Evolutionary conservation across 1,140 invertebrate genomes (phyloP), one percentile per base, ranked within the genome.

Genomic region (Bradysia coprophila): DNA sequence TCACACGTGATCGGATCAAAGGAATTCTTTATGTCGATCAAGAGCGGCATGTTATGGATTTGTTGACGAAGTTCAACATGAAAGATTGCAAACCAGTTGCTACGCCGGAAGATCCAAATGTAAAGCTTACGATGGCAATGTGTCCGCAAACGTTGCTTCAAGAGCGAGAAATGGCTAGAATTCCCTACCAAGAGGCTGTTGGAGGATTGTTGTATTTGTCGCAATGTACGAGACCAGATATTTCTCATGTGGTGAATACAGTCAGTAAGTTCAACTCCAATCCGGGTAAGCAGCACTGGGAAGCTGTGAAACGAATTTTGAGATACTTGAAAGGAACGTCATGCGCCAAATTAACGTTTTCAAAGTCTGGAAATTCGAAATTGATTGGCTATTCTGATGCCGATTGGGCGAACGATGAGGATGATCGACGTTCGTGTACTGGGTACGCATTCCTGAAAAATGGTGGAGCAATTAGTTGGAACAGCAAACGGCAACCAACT

Each of bases 1-100:
- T 62, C 32, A 42, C 38, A 8, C 44, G 47, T 41, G 43, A 47
- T 22, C 48, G 49, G 41, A 37, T 43, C 19, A 19, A 46, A 44
- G 50, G 62, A 15, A 43, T 40, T 24, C 38, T 64, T 38, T n/a
- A n/a, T n/a, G n/a, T n/a, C n/a, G 47, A 51, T 48, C 59, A 61
- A 43, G 48, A 47, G 38, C 24, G 47, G n/a, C 56, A 63, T 48
- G 57, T 58, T 22, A 38, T 54, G 41, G 50, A 54, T 42, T 40
- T 64, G 23, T 33, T 63, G 20, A 42, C 52, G 21, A 18, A 36
- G 46, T 48, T 39, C 42, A 22, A 38, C 18, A 56, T 57, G 49
- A n/a, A 16, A 2, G 43, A 57, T 3, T 55, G 49, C 33, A 55
- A 55, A 6, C 44, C 50, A 1, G 46, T 53, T 4, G 24, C 40